These are phyloP conservation scores for Orestias chungarensis DNA, from an alignment of 2,797 vertebrate species.

Conservation along the genomic window DNA sequence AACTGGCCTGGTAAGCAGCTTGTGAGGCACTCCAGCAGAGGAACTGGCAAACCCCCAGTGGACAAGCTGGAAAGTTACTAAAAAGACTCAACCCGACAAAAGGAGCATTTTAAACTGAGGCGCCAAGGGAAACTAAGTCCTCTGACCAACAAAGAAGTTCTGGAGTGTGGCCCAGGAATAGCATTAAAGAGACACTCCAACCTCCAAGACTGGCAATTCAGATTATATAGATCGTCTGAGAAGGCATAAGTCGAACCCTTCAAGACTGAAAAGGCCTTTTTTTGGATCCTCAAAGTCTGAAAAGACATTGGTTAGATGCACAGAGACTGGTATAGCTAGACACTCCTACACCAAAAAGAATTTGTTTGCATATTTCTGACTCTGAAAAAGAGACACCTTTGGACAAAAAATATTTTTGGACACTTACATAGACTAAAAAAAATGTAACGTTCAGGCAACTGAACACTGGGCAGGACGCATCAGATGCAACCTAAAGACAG, in stretches of 20 bases:
- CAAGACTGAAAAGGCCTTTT: neutral
- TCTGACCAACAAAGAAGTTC: too few species aligned
- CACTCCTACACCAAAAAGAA: neutral
- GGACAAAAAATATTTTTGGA: neutral
- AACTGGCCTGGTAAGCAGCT: too few species aligned
- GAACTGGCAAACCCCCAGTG: too few species aligned
- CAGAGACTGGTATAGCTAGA: neutral
- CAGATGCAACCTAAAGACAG: neutral
- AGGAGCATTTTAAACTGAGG: too few species aligned
- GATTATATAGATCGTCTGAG: neutral
- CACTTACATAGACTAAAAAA: neutral
- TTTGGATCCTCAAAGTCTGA: neutral
- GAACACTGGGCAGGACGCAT: neutral
- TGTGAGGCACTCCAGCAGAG: too few species aligned
- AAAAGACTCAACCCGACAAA: too few species aligned
- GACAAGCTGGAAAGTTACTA: too few species aligned
- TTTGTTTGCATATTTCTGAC: neutral
- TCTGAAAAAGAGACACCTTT: neutral
- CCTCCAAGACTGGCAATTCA: neutral
- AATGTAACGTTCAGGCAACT: neutral
- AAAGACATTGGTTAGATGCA: neutral
- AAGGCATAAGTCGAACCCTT: neutral
- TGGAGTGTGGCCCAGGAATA: too few species aligned
- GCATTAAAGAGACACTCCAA: too few species aligned
- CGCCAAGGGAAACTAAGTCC: too few species aligned